These are phyloP conservation scores for Pleuronectes platessa DNA, from an alignment of 2,113 vertebrate species.

Conservation along the genomic window DNA sequence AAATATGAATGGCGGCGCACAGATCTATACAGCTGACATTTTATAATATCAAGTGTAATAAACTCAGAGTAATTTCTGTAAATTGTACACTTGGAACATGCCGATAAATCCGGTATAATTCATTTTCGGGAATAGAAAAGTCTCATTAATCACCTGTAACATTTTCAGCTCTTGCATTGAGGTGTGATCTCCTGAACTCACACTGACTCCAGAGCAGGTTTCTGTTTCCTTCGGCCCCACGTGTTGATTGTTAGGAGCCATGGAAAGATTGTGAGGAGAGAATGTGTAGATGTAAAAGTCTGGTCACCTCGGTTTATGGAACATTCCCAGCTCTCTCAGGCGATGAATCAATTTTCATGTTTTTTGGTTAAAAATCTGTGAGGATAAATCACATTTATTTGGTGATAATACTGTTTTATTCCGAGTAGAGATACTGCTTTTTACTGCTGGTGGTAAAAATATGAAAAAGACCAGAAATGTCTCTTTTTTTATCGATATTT, in stretches of 20 bases:
- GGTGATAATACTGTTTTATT: too few species aligned
- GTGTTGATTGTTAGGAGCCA: too few species aligned
- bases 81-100: constrained; percentile 30
- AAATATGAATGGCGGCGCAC: constrained; percentile 2
- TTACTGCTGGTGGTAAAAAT: neutral
- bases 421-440: neutral
- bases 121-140: constrained; percentile 30
- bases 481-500: neutral
- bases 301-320: too few species aligned
- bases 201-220: constrained; percentile 5
- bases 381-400: too few species aligned
- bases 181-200: neutral
- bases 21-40: constrained; percentile 44
- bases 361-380: too few species aligned
- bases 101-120: constrained; percentile 50
- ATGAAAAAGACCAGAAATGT: neutral
- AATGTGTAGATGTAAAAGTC: too few species aligned
- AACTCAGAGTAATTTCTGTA: constrained; percentile 28
- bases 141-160: constrained; percentile 41
- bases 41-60: constrained; percentile 36
- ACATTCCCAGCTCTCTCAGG: too few species aligned
- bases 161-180: constrained; percentile 11
- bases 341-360: neutral
- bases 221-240: neutral
- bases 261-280: too few species aligned